Evolutionary conservation across 2,113 vertebrate genomes (phyloP), one percentile per base, ranked within the genome.

Genomic region (Lophotis ruficrista): DNA sequence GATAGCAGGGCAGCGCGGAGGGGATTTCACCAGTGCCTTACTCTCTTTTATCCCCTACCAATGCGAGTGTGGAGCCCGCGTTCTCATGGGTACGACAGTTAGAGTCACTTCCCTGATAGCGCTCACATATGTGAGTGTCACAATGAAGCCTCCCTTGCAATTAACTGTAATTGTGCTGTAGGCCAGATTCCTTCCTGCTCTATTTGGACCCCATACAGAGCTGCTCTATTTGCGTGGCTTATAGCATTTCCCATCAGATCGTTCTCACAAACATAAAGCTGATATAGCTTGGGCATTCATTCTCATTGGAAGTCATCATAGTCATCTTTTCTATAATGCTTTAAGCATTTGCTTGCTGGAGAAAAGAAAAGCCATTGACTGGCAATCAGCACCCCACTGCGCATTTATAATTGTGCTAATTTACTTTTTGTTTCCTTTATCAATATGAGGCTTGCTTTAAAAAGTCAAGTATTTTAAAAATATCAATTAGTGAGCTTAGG

Each of bases 371-470:
- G 30, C 73, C 60, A 47, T 90, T 93, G 85, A 91, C 91, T 94
- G 85, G 87, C 89, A 96, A 97, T 97, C 96, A 97, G 94, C 94
- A 92, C 73, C 94, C 95, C 58, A 72, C 92, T 3, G 92, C 4
- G 91, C 84, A 78, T 92, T 94, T 94, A 89, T 94, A 90, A 92
- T 96, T 93, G 58, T 89, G 38, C 81, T 89, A 93, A 93, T 96
- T 96, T 95, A 76, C 90, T 95, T 96, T 92, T 96, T 96, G 58
- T 96, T 97, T 91, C 69, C 94, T 96, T 93, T 96, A 90, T 94
- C 90, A 91, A 89, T 96, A 89, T 68, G 30, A 93, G 65, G 30
- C 92, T 87, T 87, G 38, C 76, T 84, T 93, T 89, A 79, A 89
- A 92, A 95, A 93, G 89, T 93, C 93, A 96, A 96, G 93, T 93